Evolutionary conservation across 2,888 invertebrate species (phyloP).

Genomic region (Octodonta nipae): DNA sequence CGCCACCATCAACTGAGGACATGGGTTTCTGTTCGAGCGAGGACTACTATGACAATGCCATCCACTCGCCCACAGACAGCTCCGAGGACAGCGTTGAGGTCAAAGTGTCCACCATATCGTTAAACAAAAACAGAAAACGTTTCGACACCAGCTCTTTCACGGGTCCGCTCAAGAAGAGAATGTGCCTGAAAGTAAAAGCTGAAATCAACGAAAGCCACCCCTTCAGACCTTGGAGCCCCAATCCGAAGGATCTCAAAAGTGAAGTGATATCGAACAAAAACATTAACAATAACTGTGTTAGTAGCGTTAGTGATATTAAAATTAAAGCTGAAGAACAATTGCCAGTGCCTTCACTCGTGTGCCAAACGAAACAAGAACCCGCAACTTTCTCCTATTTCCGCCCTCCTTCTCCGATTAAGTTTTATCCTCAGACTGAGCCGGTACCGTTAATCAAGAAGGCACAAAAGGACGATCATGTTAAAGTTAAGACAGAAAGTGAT

Average conservation of each 20-base stretch:
- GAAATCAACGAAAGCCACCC: conserved; percentile 34
- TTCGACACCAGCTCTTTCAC: conserved; percentile 32
- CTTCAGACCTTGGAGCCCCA: conserved; percentile 54
- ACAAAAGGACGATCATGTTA: conserved; percentile 9
- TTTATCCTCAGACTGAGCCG: conserved; percentile 20
- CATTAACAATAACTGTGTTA: too few species aligned
- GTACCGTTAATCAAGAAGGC: conserved; percentile 25
- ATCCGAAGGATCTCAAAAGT: conserved; percentile 4
- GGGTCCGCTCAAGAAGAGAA: conserved; percentile 58
- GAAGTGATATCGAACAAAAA: neutral
- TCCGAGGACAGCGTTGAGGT: conserved; percentile 55
- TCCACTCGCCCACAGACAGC: conserved; percentile 45
- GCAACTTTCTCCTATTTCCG: conserved; percentile 22
- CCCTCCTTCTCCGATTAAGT: conserved; percentile 25
- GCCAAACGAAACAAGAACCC: conserved; percentile 11
- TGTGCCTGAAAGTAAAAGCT: conserved; percentile 40
- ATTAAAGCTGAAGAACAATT: conserved; percentile 10
- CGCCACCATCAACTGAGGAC: conserved; percentile 38
- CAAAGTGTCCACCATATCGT: conserved; percentile 45
- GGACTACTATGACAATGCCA: conserved; percentile 36
- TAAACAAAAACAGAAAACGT: conserved; percentile 50
- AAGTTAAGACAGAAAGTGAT: conserved; percentile 9
- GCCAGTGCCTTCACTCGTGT: conserved; percentile 15
- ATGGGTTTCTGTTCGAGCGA: conserved; percentile 61
- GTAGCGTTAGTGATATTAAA: conserved; percentile 3